Percentiles rank a stretch among this genome's conserved stretches.
Evolutionary conservation across 2,113 vertebrate genomes (phyloP).

Genomic region (Laticauda colubrina): DNA sequence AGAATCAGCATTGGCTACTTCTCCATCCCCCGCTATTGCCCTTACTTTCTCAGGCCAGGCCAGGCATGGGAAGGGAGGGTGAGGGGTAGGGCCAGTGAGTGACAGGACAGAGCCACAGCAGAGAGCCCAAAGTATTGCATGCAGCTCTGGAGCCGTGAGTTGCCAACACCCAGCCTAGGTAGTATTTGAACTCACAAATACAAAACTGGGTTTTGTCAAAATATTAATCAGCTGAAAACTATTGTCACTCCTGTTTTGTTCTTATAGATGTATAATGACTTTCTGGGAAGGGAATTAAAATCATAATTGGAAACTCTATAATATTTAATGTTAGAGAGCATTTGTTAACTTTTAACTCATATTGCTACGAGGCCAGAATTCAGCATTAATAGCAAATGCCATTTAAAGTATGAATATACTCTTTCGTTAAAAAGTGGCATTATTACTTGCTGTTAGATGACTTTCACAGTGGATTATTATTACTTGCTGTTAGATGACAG

Average conservation of each 20-base stretch:
- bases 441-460: neutral
- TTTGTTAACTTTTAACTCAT: neutral
- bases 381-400: neutral
- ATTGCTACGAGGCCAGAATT: neutral
- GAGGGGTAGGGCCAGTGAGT: no score
- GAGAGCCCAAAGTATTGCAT: no score
- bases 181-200: neutral
- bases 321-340: neutral
- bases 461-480: neutral
- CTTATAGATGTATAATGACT: conserved; percentile 72
- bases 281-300: conserved; percentile 59
- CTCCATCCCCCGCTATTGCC: no score
- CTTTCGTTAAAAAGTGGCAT: neutral
- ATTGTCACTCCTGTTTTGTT: conserved; percentile 79
- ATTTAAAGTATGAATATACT: conserved; percentile 32
- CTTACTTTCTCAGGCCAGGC: no score
- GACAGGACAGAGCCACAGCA: no score
- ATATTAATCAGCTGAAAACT: conserved; percentile 80
- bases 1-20: no score
- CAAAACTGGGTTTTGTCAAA: conserved; percentile 63
- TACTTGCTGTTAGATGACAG: neutral
- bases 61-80: no score
- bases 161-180: neutral
- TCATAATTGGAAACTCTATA: conserved; percentile 73
- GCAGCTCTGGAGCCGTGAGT: no score